Percentiles rank a stretch among this genome's conserved stretches.
Evolutionary conservation across 2,888 invertebrate species (phyloP).

Genomic region (Bombyx huttoni): DNA sequence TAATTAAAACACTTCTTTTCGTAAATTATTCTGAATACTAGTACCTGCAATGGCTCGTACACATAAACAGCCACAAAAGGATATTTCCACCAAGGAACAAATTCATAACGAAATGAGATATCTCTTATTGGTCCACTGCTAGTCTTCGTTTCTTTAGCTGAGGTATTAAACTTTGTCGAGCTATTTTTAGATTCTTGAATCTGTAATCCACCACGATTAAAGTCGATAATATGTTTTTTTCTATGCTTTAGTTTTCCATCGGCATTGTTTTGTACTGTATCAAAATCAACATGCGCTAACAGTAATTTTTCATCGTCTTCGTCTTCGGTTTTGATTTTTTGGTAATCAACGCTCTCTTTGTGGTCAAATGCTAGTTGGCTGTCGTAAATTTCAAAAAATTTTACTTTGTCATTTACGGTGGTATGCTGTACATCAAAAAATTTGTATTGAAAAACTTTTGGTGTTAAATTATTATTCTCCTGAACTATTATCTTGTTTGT

Average conservation of each 20-base stretch:
- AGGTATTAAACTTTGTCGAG: too few relatives aligned
- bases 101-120: constrained; percentile 4
- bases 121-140: too few relatives aligned
- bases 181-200: neutral
- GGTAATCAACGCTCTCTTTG: neutral
- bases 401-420: constrained; percentile 39
- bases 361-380: constrained; percentile 12
- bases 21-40: neutral
- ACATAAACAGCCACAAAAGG: constrained; percentile 49
- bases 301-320: constrained; percentile 13
- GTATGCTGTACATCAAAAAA: constrained; percentile 5
- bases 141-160: too few relatives aligned
- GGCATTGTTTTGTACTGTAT: constrained; percentile 13
- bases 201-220: constrained; percentile 1
- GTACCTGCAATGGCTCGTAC: constrained; percentile 49
- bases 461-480: too few relatives aligned
- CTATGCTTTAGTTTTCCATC: constrained; percentile 21
- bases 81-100: constrained; percentile 34
- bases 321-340: constrained; percentile 2
- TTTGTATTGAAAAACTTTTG: neutral
- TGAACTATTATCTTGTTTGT: too few relatives aligned
- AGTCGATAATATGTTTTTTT: constrained; percentile 27
- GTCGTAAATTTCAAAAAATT: constrained; percentile 56
- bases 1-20: neutral
- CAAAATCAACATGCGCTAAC: constrained; percentile 24